Percentiles rank a stretch among this genome's conserved stretches.
These are phyloP conservation scores for Saguinus midas DNA, from an alignment of 2,113 vertebrate species.

Conservation along the genomic window DNA sequence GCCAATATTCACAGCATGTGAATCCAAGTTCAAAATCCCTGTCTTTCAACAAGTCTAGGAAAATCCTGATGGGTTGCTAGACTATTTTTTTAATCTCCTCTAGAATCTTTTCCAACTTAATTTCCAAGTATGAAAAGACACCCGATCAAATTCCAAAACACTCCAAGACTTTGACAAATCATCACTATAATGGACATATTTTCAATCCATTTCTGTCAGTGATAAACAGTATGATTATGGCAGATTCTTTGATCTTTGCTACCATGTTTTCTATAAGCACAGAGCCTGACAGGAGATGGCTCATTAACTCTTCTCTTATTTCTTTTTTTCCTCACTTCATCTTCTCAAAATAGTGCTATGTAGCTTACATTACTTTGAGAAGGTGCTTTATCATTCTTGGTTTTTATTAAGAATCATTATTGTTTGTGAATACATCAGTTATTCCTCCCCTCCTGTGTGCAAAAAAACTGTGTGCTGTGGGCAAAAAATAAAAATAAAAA, in stretches of 20 bases:
- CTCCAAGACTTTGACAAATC: conserved; percentile 25
- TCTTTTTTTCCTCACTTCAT: neutral
- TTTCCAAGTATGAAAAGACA: conserved; percentile 53
- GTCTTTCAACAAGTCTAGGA: conserved; percentile 25
- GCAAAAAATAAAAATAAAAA: neutral
- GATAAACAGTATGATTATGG: neutral
- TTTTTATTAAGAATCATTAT: neutral
- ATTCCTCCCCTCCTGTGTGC: neutral
- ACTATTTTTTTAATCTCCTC: conserved; percentile 37
- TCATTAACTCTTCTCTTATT: conserved; percentile 59
- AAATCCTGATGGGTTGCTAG: conserved; percentile 61
- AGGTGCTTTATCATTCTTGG: neutral
- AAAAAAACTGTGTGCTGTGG: neutral
- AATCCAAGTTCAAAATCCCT: conserved; percentile 50
- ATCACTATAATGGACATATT: conserved; percentile 42
- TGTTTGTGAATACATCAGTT: neutral
- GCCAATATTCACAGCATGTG: conserved; percentile 32
- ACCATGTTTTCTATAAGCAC: neutral
- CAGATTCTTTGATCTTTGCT: conserved; percentile 37
- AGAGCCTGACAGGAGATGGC: conserved; percentile 22
- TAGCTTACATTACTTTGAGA: conserved; percentile 34
- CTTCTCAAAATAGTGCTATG: conserved; percentile 26
- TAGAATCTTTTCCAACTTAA: conserved; percentile 52
- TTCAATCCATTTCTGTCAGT: conserved; percentile 6
- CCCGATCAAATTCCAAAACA: conserved; percentile 51